Percentiles rank a stretch among this genome's conserved stretches.
Evolutionary conservation across 2,113 vertebrate genomes (phyloP).

Genomic region (Fregata magnificens): DNA sequence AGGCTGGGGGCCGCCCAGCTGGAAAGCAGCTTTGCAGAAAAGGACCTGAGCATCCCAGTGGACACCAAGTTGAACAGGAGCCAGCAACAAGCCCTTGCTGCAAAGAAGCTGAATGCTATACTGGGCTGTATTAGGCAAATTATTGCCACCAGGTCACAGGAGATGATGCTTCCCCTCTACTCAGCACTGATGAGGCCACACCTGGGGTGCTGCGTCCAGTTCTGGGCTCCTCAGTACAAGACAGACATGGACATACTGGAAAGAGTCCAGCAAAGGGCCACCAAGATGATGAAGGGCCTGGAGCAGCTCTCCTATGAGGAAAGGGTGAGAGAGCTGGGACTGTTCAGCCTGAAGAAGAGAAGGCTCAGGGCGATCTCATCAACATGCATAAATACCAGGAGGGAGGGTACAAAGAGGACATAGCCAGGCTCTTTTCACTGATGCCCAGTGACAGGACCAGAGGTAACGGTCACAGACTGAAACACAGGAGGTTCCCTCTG

Average conservation of each 20-base stretch:
- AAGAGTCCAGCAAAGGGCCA: not conserved
- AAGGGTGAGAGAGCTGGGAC: not conserved
- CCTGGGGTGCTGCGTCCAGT: not conserved
- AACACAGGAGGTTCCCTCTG: not conserved
- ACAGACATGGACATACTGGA: not conserved
- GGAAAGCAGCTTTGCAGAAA: not conserved
- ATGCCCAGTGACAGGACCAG: not conserved
- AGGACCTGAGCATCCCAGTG: no score
- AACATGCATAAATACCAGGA: not conserved
- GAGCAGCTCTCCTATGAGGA: not conserved
- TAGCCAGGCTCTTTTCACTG: not conserved
- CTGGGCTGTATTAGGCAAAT: not conserved
- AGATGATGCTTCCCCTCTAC: not conserved
- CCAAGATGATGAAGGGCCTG: not conserved
- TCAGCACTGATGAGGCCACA: not conserved
- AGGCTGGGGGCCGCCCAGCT: no score
- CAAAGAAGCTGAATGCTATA: not conserved
- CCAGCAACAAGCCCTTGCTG: not conserved
- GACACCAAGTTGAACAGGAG: not conserved
- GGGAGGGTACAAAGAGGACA: rapidly evolving
- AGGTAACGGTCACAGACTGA: not conserved
- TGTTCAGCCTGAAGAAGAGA: not conserved
- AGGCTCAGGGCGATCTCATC: not conserved
- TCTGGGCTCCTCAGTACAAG: not conserved
- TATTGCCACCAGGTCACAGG: not conserved